phyloP scores from a whole-genome alignment of 2,888 invertebrate genomes.

The Geotrupes spiniger region DNA sequence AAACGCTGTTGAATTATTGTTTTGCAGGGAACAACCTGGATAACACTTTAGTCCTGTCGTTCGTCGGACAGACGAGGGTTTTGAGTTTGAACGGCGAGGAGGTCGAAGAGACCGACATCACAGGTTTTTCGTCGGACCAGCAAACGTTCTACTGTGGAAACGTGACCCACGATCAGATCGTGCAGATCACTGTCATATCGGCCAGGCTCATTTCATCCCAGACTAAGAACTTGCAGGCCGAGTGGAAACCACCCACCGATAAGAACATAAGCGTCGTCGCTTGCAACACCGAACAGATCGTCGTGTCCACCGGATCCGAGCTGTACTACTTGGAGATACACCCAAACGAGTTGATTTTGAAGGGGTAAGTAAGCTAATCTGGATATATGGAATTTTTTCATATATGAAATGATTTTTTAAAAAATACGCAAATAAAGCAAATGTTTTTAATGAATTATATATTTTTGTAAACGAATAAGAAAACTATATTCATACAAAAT shows the following conservation, averaged over 20 bases:
- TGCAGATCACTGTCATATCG: conserved; percentile 65
- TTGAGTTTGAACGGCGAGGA: conserved; percentile 90
- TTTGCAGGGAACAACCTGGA: conserved; percentile 53
- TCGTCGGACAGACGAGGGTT: conserved; percentile 95
- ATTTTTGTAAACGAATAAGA: too few species aligned
- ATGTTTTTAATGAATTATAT: too few species aligned
- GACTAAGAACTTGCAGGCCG: conserved; percentile 63
- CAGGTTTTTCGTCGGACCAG: conserved; percentile 86
- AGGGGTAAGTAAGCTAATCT: conserved; percentile 50
- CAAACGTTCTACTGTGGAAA: conserved; percentile 95
- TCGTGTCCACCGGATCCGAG: conserved; percentile 85
- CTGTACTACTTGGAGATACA: conserved; percentile 78
- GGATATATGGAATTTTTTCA: not conserved
- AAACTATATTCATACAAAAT: too few species aligned
- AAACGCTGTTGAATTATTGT: too few species aligned
- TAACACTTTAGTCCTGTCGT: conserved; percentile 90
- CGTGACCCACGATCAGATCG: conserved; percentile 76
- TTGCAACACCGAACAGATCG: conserved; percentile 71
- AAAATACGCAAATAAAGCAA: too few species aligned
- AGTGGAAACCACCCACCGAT: conserved; percentile 70
- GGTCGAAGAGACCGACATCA: conserved; percentile 94
- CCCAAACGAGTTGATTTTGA: conserved; percentile 61
- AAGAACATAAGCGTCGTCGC: conserved; percentile 85
- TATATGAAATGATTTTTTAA: too few species aligned
- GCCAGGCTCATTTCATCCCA: conserved; percentile 69